Base-by-base conservation (phyloP, 2,888 invertebrate genomes). In the Boloria euphrosyne region DNA sequence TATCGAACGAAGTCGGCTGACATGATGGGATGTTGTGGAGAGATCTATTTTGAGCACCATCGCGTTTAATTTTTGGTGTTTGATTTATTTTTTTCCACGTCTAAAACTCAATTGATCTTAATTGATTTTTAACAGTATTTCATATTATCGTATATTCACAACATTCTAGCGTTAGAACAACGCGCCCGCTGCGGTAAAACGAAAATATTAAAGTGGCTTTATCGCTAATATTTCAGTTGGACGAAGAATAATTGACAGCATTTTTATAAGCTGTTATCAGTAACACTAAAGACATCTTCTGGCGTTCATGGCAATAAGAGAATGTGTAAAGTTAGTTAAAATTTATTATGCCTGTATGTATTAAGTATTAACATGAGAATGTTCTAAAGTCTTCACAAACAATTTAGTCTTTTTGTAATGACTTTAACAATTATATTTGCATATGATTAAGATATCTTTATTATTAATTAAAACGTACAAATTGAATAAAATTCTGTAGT, bases 1-100 rank as follows among this genome's bases (percentile, higher is more conserved):
- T 27, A 87, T 74, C 2, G 83, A 84, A 74, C 80, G 79, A 4
- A 87, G 68, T 51, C 85, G 78, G 68, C 79, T 80, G 0, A 76
- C 79, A 13, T 76, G 74, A 1, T 80, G 71, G 7, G 70, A 71
- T 43, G 75, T 75, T 52, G 73, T 78, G 69, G 80, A 73, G 62
- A 85, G 77, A 54, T 82, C 71, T 14, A 84, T 72, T 76, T 82
- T 84, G 27, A 81, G 75, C 75, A 89, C 85, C 89, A 89, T 66
- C 22, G 7, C 55, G 6, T 14, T 18, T 27, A 13, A 0, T n/a
- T 52, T 54, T 13, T 17, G 46, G 44, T 14, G 13, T 14, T 7
- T 46, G 13, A 13, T 14, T 53, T 54, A 52, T 38, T 17, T 16
- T 5, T 14, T 44, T 43, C 18, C 3, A 18, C n/a, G 38, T 17